Conservation (phyloP, 1,140 invertebrate species). For the Drosophila parvula region DNA sequence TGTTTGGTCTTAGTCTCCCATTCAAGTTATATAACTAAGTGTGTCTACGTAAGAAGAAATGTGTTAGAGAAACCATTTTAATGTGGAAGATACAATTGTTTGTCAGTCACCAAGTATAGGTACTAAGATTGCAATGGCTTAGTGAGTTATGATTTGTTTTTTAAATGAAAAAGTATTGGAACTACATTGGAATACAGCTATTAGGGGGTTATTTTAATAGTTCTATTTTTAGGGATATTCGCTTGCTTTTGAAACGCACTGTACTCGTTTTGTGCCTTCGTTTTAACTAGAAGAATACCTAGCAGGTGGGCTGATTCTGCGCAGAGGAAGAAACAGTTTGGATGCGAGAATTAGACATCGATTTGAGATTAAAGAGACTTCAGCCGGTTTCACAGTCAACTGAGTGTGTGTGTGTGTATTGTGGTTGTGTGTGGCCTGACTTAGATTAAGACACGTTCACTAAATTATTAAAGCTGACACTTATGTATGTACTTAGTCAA, state of each 20-base stretch:
- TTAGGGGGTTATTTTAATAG: neutral
- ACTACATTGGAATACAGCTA: constrained; percentile 1
- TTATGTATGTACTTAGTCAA: constrained; percentile 73
- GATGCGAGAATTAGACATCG: constrained; percentile 34
- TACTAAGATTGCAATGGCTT: constrained; percentile 4
- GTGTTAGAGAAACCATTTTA: constrained; percentile 5
- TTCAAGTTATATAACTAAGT: constrained; percentile 1
- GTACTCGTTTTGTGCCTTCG: neutral
- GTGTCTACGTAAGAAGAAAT: constrained; percentile 4
- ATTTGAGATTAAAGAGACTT: constrained; percentile 72
- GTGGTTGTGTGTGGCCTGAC: constrained; percentile 51
- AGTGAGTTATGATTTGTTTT: neutral
- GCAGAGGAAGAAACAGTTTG: constrained; percentile 31
- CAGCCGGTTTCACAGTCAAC: constrained; percentile 45
- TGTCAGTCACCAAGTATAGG: constrained; percentile 20
- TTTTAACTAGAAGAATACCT: constrained; percentile 20
- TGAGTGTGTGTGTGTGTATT: constrained; percentile 22
- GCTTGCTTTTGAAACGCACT: constrained; percentile 18
- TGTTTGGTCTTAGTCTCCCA: neutral
- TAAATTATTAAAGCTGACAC: constrained; percentile 84
- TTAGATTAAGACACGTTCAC: constrained; percentile 73
- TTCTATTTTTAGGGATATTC: neutral
- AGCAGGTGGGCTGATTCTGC: constrained; percentile 14
- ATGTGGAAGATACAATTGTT: constrained; percentile 27
- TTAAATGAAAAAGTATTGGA: constrained; percentile 9